Evolutionary conservation across 2,113 vertebrate genomes (phyloP).

Genomic region (Boleophthalmus pectinirostris): DNA sequence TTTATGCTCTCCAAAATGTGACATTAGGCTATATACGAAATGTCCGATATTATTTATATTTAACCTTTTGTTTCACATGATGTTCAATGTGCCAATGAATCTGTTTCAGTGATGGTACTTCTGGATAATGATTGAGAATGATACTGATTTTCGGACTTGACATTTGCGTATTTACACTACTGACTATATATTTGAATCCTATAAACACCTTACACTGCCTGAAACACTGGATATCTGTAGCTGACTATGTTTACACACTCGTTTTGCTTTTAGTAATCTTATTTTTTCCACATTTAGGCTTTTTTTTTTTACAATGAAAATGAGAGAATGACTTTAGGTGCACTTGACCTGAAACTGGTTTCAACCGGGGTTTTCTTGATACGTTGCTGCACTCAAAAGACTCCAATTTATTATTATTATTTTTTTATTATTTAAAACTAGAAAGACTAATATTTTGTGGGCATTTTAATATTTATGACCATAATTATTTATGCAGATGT

Average conservation of each 20-base stretch:
- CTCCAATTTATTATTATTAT: background rate
- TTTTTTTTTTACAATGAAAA: background rate
- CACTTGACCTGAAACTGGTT: background rate
- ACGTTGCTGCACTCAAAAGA: background rate
- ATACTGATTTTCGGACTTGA: slow-evolving; percentile 25
- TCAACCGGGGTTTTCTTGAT: background rate
- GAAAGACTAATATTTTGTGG: background rate
- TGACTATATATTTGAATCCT: slow-evolving; percentile 28
- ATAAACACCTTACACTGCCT: slow-evolving; percentile 58
- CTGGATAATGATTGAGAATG: slow-evolving; percentile 25
- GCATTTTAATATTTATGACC: background rate
- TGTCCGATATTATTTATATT: slow-evolving; percentile 45
- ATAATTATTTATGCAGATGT: slow-evolving; percentile 1
- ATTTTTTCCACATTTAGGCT: background rate
- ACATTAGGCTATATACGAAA: slow-evolving; percentile 28
- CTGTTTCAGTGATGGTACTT: slow-evolving; percentile 64
- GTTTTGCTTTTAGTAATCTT: slow-evolving; percentile 9
- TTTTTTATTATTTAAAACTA: background rate
- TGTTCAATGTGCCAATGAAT: slow-evolving; percentile 72
- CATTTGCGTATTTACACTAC: slow-evolving; percentile 17
- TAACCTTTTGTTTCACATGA: slow-evolving; percentile 49
- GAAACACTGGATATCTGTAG: slow-evolving; percentile 61
- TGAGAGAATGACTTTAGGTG: background rate
- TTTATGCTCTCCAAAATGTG: slow-evolving; percentile 28
- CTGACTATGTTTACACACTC: slow-evolving; percentile 65